These are phyloP conservation scores for Thaleichthys pacificus DNA, from an alignment of 2,797 vertebrate genomes.

Conservation along the genomic window DNA sequence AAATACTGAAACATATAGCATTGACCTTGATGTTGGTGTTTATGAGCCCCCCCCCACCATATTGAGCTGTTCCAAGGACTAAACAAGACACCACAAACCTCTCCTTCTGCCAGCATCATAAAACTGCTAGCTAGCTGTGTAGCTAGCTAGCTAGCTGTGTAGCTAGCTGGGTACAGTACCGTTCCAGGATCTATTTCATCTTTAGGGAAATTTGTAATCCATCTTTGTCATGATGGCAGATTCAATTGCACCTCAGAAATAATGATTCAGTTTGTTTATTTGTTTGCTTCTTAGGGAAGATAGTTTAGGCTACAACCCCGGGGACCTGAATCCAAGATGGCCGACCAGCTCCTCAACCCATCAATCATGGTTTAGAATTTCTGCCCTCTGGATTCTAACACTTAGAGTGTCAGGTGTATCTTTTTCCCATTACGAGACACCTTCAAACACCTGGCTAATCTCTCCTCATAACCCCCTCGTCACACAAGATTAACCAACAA, in stretches of 20 bases:
- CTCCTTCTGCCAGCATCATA: not conserved
- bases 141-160: too few species aligned
- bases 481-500: not conserved
- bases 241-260: not conserved
- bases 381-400: slow-evolving; percentile 26
- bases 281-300: not conserved
- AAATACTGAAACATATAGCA: too few species aligned
- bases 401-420: not conserved
- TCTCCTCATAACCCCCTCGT: not conserved
- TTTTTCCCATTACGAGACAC: not conserved
- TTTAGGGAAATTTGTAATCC: too few species aligned
- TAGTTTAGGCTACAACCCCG: not conserved
- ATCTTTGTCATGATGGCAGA: too few species aligned
- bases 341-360: slow-evolving; percentile 21
- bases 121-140: not conserved
- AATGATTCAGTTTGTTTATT: not conserved
- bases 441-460: not conserved
- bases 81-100: not conserved
- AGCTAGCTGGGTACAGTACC: too few species aligned
- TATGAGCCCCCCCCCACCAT: not conserved
- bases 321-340: slow-evolving; percentile 35
- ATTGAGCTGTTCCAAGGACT: not conserved
- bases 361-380: slow-evolving; percentile 50
- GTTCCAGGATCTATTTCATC: too few species aligned
- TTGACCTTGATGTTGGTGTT: not conserved